These are phyloP conservation scores for Vulpes vulpes DNA, from an alignment of 2,113 vertebrate species.

Conservation along the genomic window DNA sequence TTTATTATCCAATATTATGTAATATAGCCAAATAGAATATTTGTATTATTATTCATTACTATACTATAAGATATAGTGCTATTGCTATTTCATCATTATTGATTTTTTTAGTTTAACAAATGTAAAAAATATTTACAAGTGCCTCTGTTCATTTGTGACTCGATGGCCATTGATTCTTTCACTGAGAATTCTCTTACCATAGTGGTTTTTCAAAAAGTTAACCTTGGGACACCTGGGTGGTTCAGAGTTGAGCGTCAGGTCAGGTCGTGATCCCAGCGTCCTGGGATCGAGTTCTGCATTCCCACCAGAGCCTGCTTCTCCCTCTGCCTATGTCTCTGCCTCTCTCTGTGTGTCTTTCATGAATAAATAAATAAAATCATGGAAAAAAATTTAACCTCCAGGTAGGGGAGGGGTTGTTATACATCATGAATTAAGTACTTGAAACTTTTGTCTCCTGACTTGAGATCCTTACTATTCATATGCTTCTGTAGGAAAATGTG, in stretches of 20 bases:
- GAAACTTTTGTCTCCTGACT: background rate
- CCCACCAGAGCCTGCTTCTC: too few relatives aligned
- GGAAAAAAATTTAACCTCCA: background rate
- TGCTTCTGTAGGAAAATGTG: background rate
- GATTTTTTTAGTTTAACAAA: slow-evolving; percentile 13
- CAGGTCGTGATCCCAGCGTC: too few relatives aligned
- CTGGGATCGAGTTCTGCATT: too few relatives aligned
- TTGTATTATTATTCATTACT: background rate
- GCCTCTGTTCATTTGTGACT: slow-evolving; percentile 14
- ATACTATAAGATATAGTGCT: background rate
- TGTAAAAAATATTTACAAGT: background rate
- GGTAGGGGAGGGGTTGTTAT: background rate
- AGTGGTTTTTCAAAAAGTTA: slow-evolving; percentile 21
- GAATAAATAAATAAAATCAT: too few relatives aligned
- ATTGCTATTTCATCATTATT: slow-evolving; percentile 1
- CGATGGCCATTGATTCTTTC: background rate
- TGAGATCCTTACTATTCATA: slow-evolving; percentile 9
- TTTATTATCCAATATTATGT: background rate
- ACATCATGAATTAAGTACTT: slow-evolving; percentile 34
- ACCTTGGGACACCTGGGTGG: background rate
- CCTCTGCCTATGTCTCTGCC: too few relatives aligned
- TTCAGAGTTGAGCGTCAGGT: too few relatives aligned
- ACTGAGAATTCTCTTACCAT: slow-evolving; percentile 1
- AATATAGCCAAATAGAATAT: background rate
- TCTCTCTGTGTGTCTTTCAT: too few relatives aligned